Evolutionary conservation across 1,140 invertebrate species (phyloP), one percentile per base, ranked within the genome.

Genomic region (Doryteuthis pealeii): DNA sequence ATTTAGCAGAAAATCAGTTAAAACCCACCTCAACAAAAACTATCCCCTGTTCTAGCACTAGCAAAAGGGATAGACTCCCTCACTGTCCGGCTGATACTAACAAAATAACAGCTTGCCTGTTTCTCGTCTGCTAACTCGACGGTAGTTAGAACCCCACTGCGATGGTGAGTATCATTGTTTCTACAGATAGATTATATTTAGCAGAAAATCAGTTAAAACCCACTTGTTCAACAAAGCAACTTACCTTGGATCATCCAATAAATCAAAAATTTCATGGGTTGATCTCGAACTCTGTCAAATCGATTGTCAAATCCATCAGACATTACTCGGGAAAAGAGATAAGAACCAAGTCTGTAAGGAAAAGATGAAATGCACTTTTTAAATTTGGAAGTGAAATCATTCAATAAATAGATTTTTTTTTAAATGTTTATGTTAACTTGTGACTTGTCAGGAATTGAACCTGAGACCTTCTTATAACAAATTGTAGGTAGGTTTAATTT

Each of bases 181-280:
- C 28, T 26, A 62, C 3, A 62, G 58, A 62, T 6, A 15, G 22
- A 62, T 26, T 26, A 26, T 26, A 5, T 26, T 62, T 5, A 26
- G 28, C 3, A 62, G 2, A n/a, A 26, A 30, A 26, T 26, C 4
- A 5, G 4, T 30, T n/a, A 54, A 54, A 54, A 12, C 12, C 12
- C 12, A 54, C n/a, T 14, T 54, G 49, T 14, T 14, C 12, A 12
- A 12, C 28, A 67, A 10, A 31, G 22, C 4, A 30, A 76, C 15
- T 70, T 74, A 87, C 87, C 88, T 85, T 89, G 88, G 32, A 89
- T 74, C 2, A 85, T 87, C 88, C 88, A 89, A 71, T 82, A 87
- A 0, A 84, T 66, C 26, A 85, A 84, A 65, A 89, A 86, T 4
- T 77, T 66, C 22, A 74, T 45, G 15, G 88, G 87, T 58, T 83